A percentile compares a stretch with the other conserved stretches of the same genome.
Evolutionary conservation across 2,113 vertebrate genomes (phyloP).

Genomic region (Aptenodytes patagonicus): DNA sequence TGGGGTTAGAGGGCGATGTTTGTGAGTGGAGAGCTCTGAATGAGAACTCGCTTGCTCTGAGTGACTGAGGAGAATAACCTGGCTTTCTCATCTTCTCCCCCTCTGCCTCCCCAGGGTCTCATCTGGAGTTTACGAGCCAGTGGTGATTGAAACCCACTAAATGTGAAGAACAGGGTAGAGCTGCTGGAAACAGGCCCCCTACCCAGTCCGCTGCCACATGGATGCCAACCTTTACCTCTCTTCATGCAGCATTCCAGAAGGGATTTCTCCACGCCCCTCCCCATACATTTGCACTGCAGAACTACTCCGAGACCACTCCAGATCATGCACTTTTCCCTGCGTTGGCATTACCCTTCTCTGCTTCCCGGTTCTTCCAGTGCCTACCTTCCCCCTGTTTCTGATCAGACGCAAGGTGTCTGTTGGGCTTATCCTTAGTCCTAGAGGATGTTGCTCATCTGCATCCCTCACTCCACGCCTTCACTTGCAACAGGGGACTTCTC

Average conservation of each 20-base stretch:
- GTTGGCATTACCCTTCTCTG: background rate
- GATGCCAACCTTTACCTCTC: constrained; percentile 61
- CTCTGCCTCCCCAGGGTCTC: constrained; percentile 79
- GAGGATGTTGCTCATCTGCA: constrained; percentile 31
- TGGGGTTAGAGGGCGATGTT: background rate
- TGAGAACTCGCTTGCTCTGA: background rate
- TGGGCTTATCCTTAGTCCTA: background rate
- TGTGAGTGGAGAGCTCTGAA: background rate
- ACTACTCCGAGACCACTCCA: constrained; percentile 44
- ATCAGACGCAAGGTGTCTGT: background rate
- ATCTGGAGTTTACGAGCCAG: constrained; percentile 90
- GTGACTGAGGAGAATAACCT: background rate
- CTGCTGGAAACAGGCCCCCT: constrained; percentile 56
- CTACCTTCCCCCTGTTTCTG: constrained; percentile 4
- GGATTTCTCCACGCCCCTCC: constrained; percentile 35
- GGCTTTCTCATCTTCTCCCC: background rate
- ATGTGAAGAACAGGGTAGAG: constrained; percentile 62
- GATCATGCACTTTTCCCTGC: constrained; percentile 59
- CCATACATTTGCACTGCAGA: constrained; percentile 53
- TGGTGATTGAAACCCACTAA: constrained; percentile 95
- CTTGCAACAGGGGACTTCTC: constrained; percentile 3
- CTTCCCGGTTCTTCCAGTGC: constrained; percentile 29
- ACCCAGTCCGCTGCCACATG: constrained; percentile 24
- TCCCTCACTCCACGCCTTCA: constrained; percentile 41
- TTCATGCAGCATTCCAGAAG: constrained; percentile 68